phyloP scores from a whole-genome alignment of 35 echinoderm and acorn worm genomes.

The Ophiothrix spiculata region DNA sequence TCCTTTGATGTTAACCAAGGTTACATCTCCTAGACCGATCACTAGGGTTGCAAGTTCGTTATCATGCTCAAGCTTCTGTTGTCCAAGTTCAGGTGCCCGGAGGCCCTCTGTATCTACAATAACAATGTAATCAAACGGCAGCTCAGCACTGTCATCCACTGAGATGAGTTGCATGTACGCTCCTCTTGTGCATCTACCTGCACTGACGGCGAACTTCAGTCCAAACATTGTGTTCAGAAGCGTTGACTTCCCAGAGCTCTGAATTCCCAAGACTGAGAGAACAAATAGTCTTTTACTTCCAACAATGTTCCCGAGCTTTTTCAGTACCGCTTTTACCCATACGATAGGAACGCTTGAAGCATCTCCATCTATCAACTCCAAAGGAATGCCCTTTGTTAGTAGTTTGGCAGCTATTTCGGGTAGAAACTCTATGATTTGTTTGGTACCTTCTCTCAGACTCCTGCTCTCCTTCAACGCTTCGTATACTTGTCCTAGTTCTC shows the following conservation, averaged over 20 bases:
- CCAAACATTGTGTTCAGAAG: slow-evolving; percentile 46
- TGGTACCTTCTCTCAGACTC: not conserved
- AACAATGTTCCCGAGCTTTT: slow-evolving; percentile 7
- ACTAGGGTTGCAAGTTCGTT: slow-evolving; percentile 29
- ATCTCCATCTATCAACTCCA: slow-evolving; percentile 44
- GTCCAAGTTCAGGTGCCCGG: not conserved
- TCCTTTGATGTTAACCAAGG: slow-evolving; percentile 30
- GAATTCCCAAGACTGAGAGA: slow-evolving; percentile 21
- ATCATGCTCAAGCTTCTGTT: not conserved
- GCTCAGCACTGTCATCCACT: not conserved
- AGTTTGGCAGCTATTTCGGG: slow-evolving; percentile 27
- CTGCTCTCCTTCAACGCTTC: not conserved
- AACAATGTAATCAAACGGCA: slow-evolving; percentile 26
- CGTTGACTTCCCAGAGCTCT: slow-evolving; percentile 8
- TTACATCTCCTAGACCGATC: slow-evolving; percentile 21
- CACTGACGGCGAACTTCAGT: slow-evolving; percentile 31
- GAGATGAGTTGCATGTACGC: slow-evolving; percentile 17
- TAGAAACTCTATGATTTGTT: not conserved
- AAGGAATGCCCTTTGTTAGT: slow-evolving; percentile 7
- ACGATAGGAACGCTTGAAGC: slow-evolving; percentile 16
- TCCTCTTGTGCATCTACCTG: slow-evolving; percentile 39
- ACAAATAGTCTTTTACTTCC: slow-evolving; percentile 20
- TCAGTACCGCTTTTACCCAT: slow-evolving; percentile 28
- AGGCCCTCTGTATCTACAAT: slow-evolving; percentile 46
- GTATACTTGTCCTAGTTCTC: slow-evolving; percentile 18